Conservation (phyloP, 2,888 invertebrate species). For the Lasioglossum pauxillum region DNA sequence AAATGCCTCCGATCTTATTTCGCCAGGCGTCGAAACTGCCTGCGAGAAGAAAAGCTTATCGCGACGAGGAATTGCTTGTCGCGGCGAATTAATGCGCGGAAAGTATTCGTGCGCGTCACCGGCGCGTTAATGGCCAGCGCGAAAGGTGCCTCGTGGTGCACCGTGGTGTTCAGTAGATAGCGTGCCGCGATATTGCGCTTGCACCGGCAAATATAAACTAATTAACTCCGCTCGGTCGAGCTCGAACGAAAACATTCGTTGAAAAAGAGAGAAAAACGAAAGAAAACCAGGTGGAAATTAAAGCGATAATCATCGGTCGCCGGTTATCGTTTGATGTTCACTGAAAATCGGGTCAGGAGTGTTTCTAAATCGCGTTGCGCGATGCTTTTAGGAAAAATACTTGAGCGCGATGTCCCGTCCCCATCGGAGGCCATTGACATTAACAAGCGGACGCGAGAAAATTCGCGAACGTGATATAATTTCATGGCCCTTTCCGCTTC, state of each 20-base stretch:
- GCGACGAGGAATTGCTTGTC: slow-evolving; percentile 62
- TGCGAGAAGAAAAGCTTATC: slow-evolving; percentile 18
- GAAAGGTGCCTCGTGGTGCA: slow-evolving; percentile 48
- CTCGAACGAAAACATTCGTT: neutral
- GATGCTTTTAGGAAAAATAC: slow-evolving; percentile 7
- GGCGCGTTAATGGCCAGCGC: slow-evolving; percentile 64
- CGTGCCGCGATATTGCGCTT: slow-evolving; percentile 53
- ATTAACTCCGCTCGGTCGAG: slow-evolving; percentile 62
- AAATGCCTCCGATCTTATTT: slow-evolving; percentile 46
- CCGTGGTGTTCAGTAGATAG: slow-evolving; percentile 25
- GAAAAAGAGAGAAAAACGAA: slow-evolving; percentile 32
- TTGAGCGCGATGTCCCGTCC: neutral
- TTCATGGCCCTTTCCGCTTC: neutral
- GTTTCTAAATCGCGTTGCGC: neutral
- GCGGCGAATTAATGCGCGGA: slow-evolving; percentile 62
- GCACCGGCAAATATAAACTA: slow-evolving; percentile 70
- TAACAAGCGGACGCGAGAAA: slow-evolving; percentile 37
- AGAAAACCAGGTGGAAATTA: slow-evolving; percentile 43
- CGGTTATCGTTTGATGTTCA: slow-evolving; percentile 48
- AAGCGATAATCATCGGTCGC: slow-evolving; percentile 59
- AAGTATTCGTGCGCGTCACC: slow-evolving; percentile 58
- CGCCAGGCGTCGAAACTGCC: slow-evolving; percentile 40
- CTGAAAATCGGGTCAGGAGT: slow-evolving; percentile 35
- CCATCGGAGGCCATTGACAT: neutral
- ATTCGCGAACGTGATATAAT: slow-evolving; percentile 44